Percentiles rank a stretch among this genome's conserved stretches.
phyloP scores from a whole-genome alignment of 2,113 vertebrate species.

The Crotalus helleri region DNA sequence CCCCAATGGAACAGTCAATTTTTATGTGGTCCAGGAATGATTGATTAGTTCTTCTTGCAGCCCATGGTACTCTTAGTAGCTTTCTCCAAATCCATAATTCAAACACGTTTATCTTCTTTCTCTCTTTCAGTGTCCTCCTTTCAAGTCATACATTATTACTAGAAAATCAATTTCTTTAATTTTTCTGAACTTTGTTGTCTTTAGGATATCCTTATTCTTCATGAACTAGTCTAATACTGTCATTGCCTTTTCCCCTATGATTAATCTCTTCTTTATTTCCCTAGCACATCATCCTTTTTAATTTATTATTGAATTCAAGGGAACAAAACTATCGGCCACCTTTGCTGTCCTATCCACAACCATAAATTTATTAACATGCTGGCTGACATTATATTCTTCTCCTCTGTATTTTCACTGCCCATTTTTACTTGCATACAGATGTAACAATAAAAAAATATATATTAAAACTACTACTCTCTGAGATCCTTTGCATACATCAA shows the following conservation, averaged over 20 bases:
- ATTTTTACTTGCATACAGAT: background rate
- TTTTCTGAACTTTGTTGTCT: background rate
- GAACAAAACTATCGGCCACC: background rate
- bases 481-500: background rate
- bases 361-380: background rate
- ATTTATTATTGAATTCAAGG: background rate
- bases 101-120: background rate
- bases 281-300: background rate
- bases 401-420: background rate
- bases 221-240: background rate
- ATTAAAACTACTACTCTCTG: background rate
- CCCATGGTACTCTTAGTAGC: background rate
- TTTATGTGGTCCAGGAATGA: background rate
- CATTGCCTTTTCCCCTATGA: background rate
- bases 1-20: background rate
- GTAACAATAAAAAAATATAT: background rate
- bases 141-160: background rate
- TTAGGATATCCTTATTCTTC: background rate
- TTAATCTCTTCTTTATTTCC: background rate
- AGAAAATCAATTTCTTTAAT: background rate
- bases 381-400: background rate
- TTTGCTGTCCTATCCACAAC: background rate
- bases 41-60: background rate
- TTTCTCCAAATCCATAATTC: background rate
- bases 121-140: background rate